These are phyloP conservation scores for Apocrypta bakeri DNA, from an alignment of 1,140 invertebrate species.

Conservation along the genomic window DNA sequence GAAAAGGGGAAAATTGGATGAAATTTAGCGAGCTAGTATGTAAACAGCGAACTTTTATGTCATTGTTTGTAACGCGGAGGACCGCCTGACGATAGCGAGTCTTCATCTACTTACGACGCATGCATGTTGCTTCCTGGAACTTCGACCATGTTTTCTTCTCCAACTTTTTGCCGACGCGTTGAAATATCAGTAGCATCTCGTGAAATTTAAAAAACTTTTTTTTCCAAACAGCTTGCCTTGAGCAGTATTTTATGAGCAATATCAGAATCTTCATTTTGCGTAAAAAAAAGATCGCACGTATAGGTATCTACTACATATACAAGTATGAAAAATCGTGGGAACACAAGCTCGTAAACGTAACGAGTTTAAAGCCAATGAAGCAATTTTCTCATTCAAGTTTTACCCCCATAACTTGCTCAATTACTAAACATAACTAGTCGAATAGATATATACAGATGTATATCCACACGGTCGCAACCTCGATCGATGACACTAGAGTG, in stretches of 20 bases:
- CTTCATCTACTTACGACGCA: background rate
- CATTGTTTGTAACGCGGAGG: background rate
- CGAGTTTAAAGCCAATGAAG: background rate
- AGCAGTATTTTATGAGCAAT: background rate
- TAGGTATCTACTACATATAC: background rate
- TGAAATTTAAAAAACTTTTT: background rate
- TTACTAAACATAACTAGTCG: background rate
- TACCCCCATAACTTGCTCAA: background rate
- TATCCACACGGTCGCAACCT: background rate
- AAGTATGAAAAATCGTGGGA: background rate
- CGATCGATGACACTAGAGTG: background rate
- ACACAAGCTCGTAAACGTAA: background rate
- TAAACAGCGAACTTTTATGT: background rate
- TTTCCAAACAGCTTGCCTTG: too few relatives aligned
- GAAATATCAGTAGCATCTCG: background rate
- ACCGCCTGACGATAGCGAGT: background rate
- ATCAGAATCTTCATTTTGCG: background rate
- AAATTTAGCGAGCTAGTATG: background rate
- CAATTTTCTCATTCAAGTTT: background rate
- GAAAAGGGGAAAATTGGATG: background rate
- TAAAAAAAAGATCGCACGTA: background rate
- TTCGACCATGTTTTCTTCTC: background rate
- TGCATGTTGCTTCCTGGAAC: background rate
- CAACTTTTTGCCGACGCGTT: background rate
- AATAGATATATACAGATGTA: background rate